Evolutionary conservation across 2,797 vertebrate species (phyloP).

Genomic region (Typhlichthys eigenmanni): DNA sequence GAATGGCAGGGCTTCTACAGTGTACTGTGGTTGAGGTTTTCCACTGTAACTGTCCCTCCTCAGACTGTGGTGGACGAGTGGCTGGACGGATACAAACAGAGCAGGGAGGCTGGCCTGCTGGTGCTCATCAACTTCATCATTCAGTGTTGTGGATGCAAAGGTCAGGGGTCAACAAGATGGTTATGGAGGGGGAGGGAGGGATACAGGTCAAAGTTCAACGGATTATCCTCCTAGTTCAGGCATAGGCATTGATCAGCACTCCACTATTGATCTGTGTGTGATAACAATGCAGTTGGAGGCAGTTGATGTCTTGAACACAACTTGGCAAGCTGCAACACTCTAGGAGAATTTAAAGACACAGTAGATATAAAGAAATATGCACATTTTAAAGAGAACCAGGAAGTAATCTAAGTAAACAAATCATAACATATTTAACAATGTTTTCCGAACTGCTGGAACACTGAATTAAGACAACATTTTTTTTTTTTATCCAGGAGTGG

Average conservation of each 20-base stretch:
- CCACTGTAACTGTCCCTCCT: conserved; percentile 20
- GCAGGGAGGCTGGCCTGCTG: conserved; percentile 77
- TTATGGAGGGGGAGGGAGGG: conserved; percentile 7
- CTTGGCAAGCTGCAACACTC: not conserved
- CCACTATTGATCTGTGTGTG: conserved; percentile 41
- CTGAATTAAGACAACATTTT: too few species aligned
- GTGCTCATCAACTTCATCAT: conserved; percentile 89
- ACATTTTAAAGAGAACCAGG: not conserved
- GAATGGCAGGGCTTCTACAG: not conserved
- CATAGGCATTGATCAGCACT: conserved; percentile 37
- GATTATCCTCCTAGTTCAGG: conserved; percentile 56
- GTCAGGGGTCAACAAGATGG: conserved; percentile 68
- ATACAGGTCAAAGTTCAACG: conserved; percentile 48
- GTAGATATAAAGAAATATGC: not conserved
- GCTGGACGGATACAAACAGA: conserved; percentile 86
- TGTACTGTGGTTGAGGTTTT: not conserved
- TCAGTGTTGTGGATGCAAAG: conserved; percentile 87
- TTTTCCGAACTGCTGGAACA: too few species aligned
- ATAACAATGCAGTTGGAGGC: conserved; percentile 26
- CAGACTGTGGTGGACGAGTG: conserved; percentile 89
- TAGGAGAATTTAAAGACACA: not conserved
- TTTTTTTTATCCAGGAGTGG: conserved; percentile 69
- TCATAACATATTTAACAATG: too few species aligned
- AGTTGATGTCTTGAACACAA: conserved; percentile 19
- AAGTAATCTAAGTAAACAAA: too few species aligned